phyloP scores from a whole-genome alignment of 2,888 invertebrate species.

The Tenthredo distinguenda region DNA sequence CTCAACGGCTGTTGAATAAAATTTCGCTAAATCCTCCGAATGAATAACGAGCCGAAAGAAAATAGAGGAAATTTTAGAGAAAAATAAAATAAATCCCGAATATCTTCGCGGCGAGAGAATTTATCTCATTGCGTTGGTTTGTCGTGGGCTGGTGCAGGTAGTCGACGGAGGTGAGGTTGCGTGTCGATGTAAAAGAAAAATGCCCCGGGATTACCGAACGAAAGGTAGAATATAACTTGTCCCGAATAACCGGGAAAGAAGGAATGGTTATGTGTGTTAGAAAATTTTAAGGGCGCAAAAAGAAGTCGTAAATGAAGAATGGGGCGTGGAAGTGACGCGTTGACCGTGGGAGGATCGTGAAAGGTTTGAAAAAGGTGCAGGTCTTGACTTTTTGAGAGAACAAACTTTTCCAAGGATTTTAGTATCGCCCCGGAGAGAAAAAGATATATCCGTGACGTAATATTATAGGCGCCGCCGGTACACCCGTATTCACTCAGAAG shows the following conservation, averaged over 20 bases:
- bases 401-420: neutral
- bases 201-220: slow-evolving; percentile 2
- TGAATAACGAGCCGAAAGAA: neutral
- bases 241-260: neutral
- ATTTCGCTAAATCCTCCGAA: neutral
- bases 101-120: neutral
- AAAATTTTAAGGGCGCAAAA: slow-evolving; percentile 26
- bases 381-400: neutral
- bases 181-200: slow-evolving; percentile 14
- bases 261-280: neutral
- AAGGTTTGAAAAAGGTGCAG: slow-evolving; percentile 31
- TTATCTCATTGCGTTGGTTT: neutral
- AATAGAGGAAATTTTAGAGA: neutral
- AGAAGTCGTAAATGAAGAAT: slow-evolving; percentile 45
- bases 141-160: neutral
- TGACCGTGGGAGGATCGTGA: slow-evolving; percentile 42
- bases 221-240: slow-evolving; percentile 24
- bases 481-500: neutral
- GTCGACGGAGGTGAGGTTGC: slow-evolving; percentile 5
- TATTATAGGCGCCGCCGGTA: neutral
- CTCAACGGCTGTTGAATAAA: neutral
- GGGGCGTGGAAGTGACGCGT: slow-evolving; percentile 42
- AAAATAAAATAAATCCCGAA: neutral
- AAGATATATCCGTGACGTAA: slow-evolving; percentile 3
- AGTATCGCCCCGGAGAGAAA: neutral